Percentiles rank a stretch among this genome's conserved stretches.
Conservation (phyloP, 2,113 vertebrate species). For the Lipotes vexillifer region DNA sequence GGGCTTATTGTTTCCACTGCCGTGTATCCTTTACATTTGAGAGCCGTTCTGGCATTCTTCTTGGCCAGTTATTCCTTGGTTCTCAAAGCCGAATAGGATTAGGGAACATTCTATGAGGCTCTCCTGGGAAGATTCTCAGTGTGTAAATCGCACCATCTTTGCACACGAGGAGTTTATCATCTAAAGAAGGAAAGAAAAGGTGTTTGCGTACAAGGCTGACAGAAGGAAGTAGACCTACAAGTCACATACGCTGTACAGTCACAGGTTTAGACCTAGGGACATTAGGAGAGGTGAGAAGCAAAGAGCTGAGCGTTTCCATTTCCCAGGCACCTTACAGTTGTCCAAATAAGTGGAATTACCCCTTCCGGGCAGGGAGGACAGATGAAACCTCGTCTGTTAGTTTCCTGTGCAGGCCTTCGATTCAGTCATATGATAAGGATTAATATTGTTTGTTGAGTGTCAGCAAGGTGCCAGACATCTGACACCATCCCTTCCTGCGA, state of each 20-base stretch:
- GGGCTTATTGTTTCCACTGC: neutral
- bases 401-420: slow-evolving; percentile 41
- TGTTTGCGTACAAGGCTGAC: neutral
- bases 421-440: slow-evolving; percentile 58
- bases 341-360: neutral
- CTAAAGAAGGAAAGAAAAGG: slow-evolving; percentile 7
- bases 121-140: neutral
- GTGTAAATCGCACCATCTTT: neutral
- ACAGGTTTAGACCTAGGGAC: neutral
- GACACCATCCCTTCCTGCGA: slow-evolving; percentile 21
- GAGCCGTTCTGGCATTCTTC: neutral
- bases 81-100: neutral
- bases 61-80: neutral
- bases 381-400: slow-evolving; percentile 1
- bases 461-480: neutral
- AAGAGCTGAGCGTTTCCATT: neutral
- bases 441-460: slow-evolving; percentile 61
- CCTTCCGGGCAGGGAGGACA: slow-evolving; percentile 33
- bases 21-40: neutral
- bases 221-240: neutral
- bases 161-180: slow-evolving; percentile 13
- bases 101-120: neutral
- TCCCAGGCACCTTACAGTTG: neutral
- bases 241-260: neutral
- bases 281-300: neutral